phyloP scores from a whole-genome alignment of 2,113 vertebrate species.

The Colistium nudipinnis region DNA sequence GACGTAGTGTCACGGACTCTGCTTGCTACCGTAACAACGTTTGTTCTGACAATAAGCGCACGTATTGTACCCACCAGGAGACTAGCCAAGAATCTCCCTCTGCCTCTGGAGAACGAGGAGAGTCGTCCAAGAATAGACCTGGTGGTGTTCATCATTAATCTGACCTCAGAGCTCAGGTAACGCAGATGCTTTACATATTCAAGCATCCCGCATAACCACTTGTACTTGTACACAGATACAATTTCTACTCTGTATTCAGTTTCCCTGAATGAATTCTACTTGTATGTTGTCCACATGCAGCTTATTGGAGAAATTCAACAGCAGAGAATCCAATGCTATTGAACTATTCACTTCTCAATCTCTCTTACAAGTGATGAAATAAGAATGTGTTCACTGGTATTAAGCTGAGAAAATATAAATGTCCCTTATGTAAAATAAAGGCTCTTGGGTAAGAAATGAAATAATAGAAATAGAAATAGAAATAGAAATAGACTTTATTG shows the following conservation, averaged over 20 bases:
- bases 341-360: background rate
- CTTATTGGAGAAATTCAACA: background rate
- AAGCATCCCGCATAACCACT: no score
- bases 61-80: constrained; percentile 66
- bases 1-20: background rate
- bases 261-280: no score
- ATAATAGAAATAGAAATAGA: no score
- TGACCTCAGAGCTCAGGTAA: constrained; percentile 79
- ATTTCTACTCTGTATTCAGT: background rate
- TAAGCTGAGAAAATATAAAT: no score
- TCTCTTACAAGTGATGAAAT: background rate
- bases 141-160: constrained; percentile 81
- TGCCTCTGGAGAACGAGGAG: constrained; percentile 76
- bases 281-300: no score
- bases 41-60: background rate
- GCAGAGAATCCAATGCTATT: background rate
- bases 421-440: no score
- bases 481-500: no score
- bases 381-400: background rate
- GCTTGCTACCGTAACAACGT: background rate
- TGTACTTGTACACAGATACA: background rate
- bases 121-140: constrained; percentile 80
- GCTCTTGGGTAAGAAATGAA: no score
- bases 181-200: background rate
- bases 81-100: constrained; percentile 78